Evolutionary conservation across 2,113 vertebrate species (phyloP).

Genomic region (Balaenoptera acutorostrata): DNA sequence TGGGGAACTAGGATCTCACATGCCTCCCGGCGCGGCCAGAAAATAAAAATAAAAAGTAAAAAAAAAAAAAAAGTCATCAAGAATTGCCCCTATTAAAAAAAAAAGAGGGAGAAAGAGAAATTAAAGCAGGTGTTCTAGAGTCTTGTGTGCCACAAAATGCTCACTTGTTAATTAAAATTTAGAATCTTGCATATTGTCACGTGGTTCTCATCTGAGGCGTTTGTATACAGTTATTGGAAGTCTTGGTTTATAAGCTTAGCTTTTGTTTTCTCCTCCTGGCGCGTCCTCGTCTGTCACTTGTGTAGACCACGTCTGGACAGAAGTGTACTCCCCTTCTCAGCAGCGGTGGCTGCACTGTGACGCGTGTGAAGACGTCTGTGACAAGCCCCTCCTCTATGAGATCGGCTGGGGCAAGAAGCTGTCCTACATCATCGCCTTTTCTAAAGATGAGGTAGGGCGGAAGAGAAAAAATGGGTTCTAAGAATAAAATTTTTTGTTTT

Average conservation of each 20-base stretch:
- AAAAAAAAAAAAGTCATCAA: no score
- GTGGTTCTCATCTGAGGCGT: background rate
- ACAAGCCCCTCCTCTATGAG: slow-evolving; percentile 97
- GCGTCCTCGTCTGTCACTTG: background rate
- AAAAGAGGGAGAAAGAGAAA: background rate
- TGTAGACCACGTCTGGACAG: slow-evolving; percentile 98
- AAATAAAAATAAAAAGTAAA: no score
- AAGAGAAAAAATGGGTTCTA: background rate
- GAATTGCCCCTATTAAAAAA: no score
- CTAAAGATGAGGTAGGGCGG: slow-evolving; percentile 92
- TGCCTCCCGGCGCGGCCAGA: no score
- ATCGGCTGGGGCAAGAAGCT: slow-evolving; percentile 96
- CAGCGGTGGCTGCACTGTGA: slow-evolving; percentile 97
- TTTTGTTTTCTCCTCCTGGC: background rate
- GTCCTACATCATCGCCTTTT: slow-evolving; percentile 94
- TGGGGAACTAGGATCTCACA: no score
- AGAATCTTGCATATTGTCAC: background rate
- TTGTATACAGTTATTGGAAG: background rate
- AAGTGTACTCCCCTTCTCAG: slow-evolving; percentile 92
- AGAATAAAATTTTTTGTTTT: background rate
- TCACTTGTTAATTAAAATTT: background rate
- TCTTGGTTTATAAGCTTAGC: background rate
- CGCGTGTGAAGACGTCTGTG: slow-evolving; percentile 92
- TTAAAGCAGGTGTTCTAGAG: background rate
- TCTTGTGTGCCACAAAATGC: background rate